These are phyloP conservation scores for Ischnus inquisitorius DNA, from an alignment of 2,888 invertebrate genomes.

Conservation along the genomic window DNA sequence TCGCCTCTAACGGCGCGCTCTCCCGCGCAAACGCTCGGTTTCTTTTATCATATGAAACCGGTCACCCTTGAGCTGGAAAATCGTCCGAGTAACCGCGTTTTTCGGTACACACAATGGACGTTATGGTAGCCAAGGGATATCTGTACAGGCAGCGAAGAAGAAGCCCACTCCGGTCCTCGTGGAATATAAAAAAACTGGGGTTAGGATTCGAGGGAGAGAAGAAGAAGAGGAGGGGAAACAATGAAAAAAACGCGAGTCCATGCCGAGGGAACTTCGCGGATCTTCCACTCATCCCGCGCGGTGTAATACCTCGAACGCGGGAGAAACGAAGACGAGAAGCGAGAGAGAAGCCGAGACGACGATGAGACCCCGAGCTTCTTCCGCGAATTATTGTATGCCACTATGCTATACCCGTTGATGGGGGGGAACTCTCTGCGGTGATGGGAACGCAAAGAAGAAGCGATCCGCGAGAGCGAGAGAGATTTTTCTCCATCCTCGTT, in stretches of 20 bases:
- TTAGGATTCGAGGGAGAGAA: not conserved
- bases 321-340: constrained; percentile 11
- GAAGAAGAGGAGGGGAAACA: constrained; percentile 4
- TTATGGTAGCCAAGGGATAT: constrained; percentile 1
- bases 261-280: constrained; percentile 10
- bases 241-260: constrained; percentile 35
- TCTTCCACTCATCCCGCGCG: not conserved
- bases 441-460: constrained; percentile 57
- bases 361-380: constrained; percentile 52
- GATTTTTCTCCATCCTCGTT: not conserved
- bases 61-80: constrained; percentile 72
- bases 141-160: not conserved
- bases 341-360: constrained; percentile 43
- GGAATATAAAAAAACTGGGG: constrained; percentile 29
- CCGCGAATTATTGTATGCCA: constrained; percentile 48
- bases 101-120: constrained; percentile 48
- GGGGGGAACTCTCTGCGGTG: constrained; percentile 20
- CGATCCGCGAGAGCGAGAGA: constrained; percentile 30
- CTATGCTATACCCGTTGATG: constrained; percentile 39
- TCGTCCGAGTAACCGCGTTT: constrained; percentile 72
- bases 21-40: not conserved
- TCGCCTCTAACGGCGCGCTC: not conserved
- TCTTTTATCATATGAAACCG: constrained; percentile 58
- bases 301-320: not conserved
- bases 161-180: constrained; percentile 34